Base-by-base conservation (phyloP, 2,797 vertebrate genomes). In the Protosalanx chinensis region DNA sequence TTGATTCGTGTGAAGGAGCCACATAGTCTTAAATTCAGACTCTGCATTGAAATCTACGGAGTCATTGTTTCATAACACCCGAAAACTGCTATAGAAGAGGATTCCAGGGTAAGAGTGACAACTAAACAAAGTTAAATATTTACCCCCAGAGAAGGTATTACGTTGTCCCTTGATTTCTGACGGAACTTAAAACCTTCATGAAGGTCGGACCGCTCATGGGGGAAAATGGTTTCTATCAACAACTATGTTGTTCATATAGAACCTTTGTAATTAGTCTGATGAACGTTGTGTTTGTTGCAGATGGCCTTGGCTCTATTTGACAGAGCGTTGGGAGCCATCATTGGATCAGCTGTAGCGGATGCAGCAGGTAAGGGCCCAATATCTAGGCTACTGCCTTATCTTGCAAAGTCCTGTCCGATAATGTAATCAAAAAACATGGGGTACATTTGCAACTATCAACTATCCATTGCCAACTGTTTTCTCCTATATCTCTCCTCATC, bases 341-440 rank as follows among this genome's bases (percentile, higher is more conserved):
- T 92, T 5, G 92, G 92, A 69, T 88, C 91, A 51, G 85, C 92
- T 63, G 90, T 91, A 51, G 92, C 90, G 58, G 92, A 93, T 82
- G 89, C 92, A 73, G 92, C 92, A 89, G 92, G 92, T 92, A 85
- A 30, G 59, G 8, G n/a, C 15, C 51, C 46, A 10, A 56, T 12
- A 46, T 8, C 35, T 27, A 46, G 12, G 41, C 41, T n/a, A 56
- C 5, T 56, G 51, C 18, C 15, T 4, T 16, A 53, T 53, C 15
- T 56, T 51, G 49, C 16, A 18, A 56, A 56, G 51, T n/a, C 41
- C 13, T 46, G 41, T 13, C 41, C 8, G 37, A 46, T 8, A 0
- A 46, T 46, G 0, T 46, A 46, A 46, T 13, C 41, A 46, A 12
- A 12, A 46, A 46, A 12, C 41, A 46, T 41, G 6, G 10, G 37